Evolutionary conservation across 2,113 vertebrate genomes (phyloP).

Genomic region (Brachionichthys hirsutus): DNA sequence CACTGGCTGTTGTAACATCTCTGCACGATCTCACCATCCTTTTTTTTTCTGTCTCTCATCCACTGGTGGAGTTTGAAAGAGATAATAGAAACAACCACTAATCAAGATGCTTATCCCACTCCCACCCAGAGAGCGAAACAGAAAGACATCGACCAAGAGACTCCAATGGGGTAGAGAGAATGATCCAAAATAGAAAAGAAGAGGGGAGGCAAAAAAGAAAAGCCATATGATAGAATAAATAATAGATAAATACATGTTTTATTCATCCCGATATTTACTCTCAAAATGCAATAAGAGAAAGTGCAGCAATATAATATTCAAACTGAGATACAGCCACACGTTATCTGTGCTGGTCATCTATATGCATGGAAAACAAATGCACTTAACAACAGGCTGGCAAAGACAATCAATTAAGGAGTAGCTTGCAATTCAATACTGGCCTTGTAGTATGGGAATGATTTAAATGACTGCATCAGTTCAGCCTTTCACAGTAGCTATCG

Average conservation of each 20-base stretch:
- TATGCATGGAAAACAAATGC: too few relatives aligned
- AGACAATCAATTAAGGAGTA: too few relatives aligned
- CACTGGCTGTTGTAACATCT: constrained; percentile 7
- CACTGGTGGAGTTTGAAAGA: neutral
- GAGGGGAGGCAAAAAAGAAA: neutral
- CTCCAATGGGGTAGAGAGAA: neutral
- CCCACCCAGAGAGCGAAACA: constrained; percentile 12
- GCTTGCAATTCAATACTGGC: too few relatives aligned
- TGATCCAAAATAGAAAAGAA: neutral
- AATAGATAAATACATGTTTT: neutral
- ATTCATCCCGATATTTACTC: too few relatives aligned
- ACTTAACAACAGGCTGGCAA: too few relatives aligned
- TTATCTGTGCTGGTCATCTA: too few relatives aligned
- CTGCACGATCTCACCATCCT: neutral
- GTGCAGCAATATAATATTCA: too few relatives aligned
- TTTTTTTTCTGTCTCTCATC: neutral
- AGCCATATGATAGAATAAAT: neutral
- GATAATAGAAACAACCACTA: constrained; percentile 40
- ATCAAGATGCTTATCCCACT: constrained; percentile 50
- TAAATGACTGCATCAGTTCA: too few relatives aligned
- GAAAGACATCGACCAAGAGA: neutral
- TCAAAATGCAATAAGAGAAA: too few relatives aligned
- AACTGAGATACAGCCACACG: too few relatives aligned
- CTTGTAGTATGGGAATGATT: too few relatives aligned
- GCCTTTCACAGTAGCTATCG: too few relatives aligned